phyloP scores from a whole-genome alignment of 35 echinoderm and acorn worm genomes.

The Eucidaris tribuloides region DNA sequence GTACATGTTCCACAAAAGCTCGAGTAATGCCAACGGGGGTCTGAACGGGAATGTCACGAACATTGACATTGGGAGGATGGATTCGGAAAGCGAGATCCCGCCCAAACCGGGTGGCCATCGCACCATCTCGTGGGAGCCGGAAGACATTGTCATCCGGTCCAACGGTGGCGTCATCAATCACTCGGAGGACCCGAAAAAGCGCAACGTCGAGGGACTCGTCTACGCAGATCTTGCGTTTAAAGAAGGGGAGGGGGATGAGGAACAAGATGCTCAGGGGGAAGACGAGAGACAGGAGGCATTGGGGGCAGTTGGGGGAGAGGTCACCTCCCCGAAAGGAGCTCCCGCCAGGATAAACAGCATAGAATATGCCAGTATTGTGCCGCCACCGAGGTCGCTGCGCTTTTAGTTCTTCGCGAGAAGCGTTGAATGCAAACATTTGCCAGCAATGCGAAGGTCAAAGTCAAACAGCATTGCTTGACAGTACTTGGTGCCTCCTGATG shows the following conservation, averaged over 20 bases:
- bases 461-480: too few species aligned
- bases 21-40: background rate
- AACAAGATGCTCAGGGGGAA: background rate
- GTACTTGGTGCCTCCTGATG: too few species aligned
- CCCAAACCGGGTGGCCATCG: constrained; percentile 17
- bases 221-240: constrained; percentile 7
- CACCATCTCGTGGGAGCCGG: constrained; percentile 18
- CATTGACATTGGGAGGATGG: background rate
- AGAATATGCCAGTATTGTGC: constrained; percentile 27
- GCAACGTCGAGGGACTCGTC: constrained; percentile 6
- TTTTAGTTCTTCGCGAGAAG: too few species aligned
- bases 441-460: too few species aligned
- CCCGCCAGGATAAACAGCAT: background rate
- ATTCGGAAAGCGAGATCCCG: background rate
- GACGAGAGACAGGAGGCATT: background rate
- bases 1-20: background rate
- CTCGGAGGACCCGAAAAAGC: background rate
- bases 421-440: too few species aligned
- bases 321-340: too few species aligned
- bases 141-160: constrained; percentile 17
- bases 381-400: background rate
- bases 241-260: background rate
- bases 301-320: constrained; percentile 11
- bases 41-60: background rate
- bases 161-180: constrained; percentile 17